Evolutionary conservation across 2,888 invertebrate species (phyloP), one percentile per base, ranked within the genome.

Genomic region (Cyclophora albipunctata): DNA sequence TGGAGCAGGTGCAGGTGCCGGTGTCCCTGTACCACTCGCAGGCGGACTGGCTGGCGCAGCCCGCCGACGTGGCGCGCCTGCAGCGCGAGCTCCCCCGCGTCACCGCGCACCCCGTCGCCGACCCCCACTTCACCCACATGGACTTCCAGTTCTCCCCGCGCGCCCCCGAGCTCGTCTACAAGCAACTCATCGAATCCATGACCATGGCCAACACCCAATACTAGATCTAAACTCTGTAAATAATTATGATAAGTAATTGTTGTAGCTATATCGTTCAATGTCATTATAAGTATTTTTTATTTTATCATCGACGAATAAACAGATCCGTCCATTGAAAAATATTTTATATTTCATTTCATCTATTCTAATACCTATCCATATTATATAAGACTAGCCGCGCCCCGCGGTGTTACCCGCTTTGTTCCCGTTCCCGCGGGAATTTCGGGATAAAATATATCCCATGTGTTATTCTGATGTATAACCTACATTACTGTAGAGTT

Each of bases 31-130:
- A 80, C 73, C 79, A 77, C 70, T 79, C 82, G 51, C 75, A 78
- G 7, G 91, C 92, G 45, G 95, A 95, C 76, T 92, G 92, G 91
- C 75, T 95, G 47, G 90, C 93, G 20, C 82, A 90, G 52, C 89
- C 90, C 45, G 75, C 77, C 62, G 93, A 93, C 57, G 92, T 93
- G 1, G 72, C 87, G 42, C 83, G 84, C 45, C 73, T 93, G 55
- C 82, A 85, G 46, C 70, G 74, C 3, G 83, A 89, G 58, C 80
- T 95, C 42, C 90, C 91, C 46, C 90, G 90, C 63, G 75, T 81
- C 51, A 90, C 89, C 47, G 83, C 84, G 59, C 88, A 90, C 77
- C 77, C 87, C 60, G 90, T 93, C 42, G 84, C 90, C 1, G 84
- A 90, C 62, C 75, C 85, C 43, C 73, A 82, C 66, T 89, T 87